A percentile compares a stretch with the other conserved stretches of the same genome.
Conservation (phyloP, 2,888 invertebrate genomes). For the Protophormia terraenovae region DNA sequence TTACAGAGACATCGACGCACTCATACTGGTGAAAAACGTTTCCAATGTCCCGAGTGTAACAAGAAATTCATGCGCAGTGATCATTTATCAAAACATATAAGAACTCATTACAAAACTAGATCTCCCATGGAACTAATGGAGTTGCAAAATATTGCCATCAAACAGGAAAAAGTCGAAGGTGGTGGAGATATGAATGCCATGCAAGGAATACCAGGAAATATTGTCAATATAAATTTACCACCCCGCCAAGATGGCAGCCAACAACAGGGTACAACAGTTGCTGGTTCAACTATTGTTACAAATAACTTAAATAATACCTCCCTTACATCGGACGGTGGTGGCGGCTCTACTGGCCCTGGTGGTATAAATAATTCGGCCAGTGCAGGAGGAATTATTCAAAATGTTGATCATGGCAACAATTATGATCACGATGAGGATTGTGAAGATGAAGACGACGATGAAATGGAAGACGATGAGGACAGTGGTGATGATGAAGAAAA, state of each 20-base stretch:
- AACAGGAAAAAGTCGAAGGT: constrained; percentile 49
- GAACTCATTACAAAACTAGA: constrained; percentile 89
- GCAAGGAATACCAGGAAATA: constrained; percentile 70
- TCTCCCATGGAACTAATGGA: constrained; percentile 76
- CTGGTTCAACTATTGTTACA: constrained; percentile 74
- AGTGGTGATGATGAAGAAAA: constrained; percentile 78
- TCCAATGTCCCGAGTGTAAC: constrained; percentile 93
- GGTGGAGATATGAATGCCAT: constrained; percentile 41
- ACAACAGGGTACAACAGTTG: constrained; percentile 72
- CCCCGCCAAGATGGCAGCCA: constrained; percentile 32
- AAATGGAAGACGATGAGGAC: constrained; percentile 74
- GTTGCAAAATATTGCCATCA: constrained; percentile 71
- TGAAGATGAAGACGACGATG: constrained; percentile 75
- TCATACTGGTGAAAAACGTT: constrained; percentile 95
- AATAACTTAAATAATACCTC: constrained; percentile 36
- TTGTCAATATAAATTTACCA: constrained; percentile 79
- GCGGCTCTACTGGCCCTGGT: constrained; percentile 15
- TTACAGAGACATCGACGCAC: constrained; percentile 93
- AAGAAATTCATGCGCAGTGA: constrained; percentile 96
- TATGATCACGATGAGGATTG: constrained; percentile 73
- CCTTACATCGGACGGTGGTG: constrained; percentile 64
- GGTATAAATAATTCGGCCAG: constrained; percentile 59
- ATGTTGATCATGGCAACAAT: constrained; percentile 69
- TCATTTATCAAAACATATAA: constrained; percentile 94
- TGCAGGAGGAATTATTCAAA: constrained; percentile 52